phyloP scores from a whole-genome alignment of 2,888 invertebrate genomes.

The Brenthis daphne region DNA sequence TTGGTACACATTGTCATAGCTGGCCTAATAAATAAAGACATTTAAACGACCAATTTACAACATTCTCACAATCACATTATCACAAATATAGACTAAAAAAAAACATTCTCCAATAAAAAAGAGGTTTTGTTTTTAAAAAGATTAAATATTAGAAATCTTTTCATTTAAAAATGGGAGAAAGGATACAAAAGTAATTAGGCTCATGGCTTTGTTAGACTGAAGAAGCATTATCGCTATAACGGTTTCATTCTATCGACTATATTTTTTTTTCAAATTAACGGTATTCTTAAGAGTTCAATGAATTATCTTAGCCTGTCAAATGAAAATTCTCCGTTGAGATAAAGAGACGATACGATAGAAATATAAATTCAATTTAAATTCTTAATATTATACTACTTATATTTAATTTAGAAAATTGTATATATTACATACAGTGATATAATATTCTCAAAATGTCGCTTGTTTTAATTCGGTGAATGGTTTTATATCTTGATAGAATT shows the following conservation, averaged over 20 bases:
- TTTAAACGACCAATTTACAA: constrained; percentile 10
- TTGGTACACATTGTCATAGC: constrained; percentile 3
- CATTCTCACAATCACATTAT: constrained; percentile 28
- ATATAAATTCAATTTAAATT: no score
- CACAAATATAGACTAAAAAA: constrained; percentile 27
- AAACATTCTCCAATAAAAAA: not conserved
- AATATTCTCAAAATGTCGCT: no score
- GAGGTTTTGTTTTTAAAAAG: not conserved
- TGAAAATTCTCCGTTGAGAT: constrained; percentile 3
- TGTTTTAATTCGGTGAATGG: no score
- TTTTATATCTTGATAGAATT: no score
- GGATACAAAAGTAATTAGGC: constrained; percentile 25
- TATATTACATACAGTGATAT: no score
- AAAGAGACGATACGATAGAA: no score
- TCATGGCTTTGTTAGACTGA: constrained; percentile 22
- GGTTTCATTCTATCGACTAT: constrained; percentile 14
- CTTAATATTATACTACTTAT: no score
- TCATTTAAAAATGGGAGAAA: constrained; percentile 22
- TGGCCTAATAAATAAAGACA: constrained; percentile 9
- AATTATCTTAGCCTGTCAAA: constrained; percentile 8
- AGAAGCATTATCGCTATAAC: constrained; percentile 20
- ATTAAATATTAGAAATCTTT: not conserved
- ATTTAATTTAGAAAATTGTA: no score
- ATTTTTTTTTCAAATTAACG: constrained; percentile 24
- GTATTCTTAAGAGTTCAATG: constrained; percentile 13